A percentile compares a stretch with the other conserved stretches of the same genome.
These are phyloP conservation scores for Monopterus albus DNA, from an alignment of 2,113 vertebrate species.

Conservation along the genomic window DNA sequence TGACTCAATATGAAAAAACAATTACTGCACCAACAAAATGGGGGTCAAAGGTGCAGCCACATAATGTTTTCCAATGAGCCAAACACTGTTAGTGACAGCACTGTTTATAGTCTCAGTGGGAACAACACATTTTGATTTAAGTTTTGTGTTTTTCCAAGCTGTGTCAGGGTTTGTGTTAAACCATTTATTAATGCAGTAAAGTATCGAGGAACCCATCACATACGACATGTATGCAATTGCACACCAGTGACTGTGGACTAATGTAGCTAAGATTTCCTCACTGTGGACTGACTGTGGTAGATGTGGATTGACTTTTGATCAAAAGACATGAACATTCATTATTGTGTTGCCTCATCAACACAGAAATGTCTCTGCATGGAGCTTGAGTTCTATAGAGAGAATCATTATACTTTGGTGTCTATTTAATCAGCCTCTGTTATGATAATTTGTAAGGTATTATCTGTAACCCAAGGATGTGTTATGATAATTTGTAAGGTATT, in stretches of 20 bases:
- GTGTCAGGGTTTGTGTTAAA: not conserved
- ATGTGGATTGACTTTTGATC: conserved; percentile 33
- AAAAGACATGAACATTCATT: conserved; percentile 20
- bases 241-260: not conserved
- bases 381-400: not conserved
- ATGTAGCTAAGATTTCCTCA: not conserved
- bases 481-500: no score
- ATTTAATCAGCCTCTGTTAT: no score
- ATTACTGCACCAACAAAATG: conserved; percentile 47
- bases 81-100: conserved; percentile 18
- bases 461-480: no score
- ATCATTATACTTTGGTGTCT: not conserved
- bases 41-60: conserved; percentile 47
- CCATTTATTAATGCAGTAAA: not conserved
- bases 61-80: conserved; percentile 67
- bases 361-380: not conserved
- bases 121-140: conserved; percentile 11
- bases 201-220: not conserved
- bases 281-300: no score
- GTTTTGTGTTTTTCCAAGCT: no score
- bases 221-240: not conserved
- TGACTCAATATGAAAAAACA: conserved; percentile 64
- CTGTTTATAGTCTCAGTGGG: not conserved
- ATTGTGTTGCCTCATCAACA: conserved; percentile 12
- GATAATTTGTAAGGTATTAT: no score